Percentiles rank a stretch among this genome's conserved stretches.
Conservation (phyloP, 1,140 invertebrate species). For the Hestina assimilis region DNA sequence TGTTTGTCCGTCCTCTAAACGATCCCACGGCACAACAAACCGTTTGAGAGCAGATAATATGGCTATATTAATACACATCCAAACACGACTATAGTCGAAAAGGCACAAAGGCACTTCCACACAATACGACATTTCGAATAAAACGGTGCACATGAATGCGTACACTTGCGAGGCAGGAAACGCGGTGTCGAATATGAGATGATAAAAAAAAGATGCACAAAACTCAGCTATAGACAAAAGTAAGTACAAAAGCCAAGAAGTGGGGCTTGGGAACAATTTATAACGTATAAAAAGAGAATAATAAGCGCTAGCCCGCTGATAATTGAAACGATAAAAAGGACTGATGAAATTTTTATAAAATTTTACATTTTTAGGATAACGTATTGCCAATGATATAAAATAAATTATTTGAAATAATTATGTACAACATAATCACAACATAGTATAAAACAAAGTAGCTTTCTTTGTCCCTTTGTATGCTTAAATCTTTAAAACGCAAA, state of each 20-base stretch:
- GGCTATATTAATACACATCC: conserved; percentile 63
- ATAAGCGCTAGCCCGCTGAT: conserved; percentile 15
- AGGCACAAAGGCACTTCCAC: conserved; percentile 70
- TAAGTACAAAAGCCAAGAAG: conserved; percentile 47
- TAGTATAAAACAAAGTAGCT: no score
- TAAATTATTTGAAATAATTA: no score
- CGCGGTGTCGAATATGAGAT: conserved; percentile 66
- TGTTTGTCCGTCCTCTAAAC: conserved; percentile 27
- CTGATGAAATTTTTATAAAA: no score
- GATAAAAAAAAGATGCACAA: conserved; percentile 58
- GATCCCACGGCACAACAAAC: conserved; percentile 52
- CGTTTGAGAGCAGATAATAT: conserved; percentile 59
- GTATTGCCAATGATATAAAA: no score
- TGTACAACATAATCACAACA: no score
- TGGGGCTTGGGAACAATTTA: conserved; percentile 49
- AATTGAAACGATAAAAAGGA: not conserved
- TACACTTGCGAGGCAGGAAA: conserved; percentile 69
- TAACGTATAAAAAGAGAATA: conserved; percentile 36
- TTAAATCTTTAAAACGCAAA: no score
- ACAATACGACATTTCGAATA: conserved; percentile 56
- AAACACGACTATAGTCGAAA: conserved; percentile 64
- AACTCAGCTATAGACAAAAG: conserved; percentile 60
- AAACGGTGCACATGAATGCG: conserved; percentile 50
- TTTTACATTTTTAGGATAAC: no score
- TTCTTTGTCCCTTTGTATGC: no score